These are phyloP conservation scores for Coracias cyanogaster DNA, from an alignment of 2,797 vertebrate species.

Conservation along the genomic window DNA sequence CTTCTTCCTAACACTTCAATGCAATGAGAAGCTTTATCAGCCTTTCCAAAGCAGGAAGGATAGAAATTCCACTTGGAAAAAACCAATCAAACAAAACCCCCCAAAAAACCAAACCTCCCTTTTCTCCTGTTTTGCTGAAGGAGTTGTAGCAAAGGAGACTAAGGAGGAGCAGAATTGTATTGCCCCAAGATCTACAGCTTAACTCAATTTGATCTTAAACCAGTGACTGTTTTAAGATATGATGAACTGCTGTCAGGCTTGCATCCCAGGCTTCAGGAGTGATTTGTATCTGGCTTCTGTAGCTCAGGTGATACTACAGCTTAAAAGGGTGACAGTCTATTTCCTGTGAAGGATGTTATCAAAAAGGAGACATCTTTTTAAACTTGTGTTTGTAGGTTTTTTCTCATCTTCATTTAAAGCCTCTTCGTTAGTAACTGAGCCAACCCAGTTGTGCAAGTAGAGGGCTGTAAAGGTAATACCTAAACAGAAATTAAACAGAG, in stretches of 20 bases:
- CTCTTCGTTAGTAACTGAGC: background rate
- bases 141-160: background rate
- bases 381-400: background rate
- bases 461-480: background rate
- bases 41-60: background rate
- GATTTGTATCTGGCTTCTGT: background rate
- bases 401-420: background rate
- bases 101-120: background rate
- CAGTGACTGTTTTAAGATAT: constrained; percentile 13
- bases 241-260: background rate
- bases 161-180: background rate
- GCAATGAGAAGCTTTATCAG: background rate
- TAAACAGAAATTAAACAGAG: background rate
- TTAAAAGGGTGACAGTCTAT: background rate
- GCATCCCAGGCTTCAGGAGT: background rate
- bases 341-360: background rate
- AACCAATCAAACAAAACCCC: no score
- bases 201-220: constrained; percentile 12
- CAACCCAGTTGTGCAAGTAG: background rate
- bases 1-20: background rate
- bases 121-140: background rate
- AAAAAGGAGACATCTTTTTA: background rate
- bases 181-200: background rate
- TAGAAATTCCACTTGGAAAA: background rate
- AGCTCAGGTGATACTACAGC: background rate